Base-by-base conservation (phyloP, 2,113 vertebrate genomes). In the Strigops habroptila region DNA sequence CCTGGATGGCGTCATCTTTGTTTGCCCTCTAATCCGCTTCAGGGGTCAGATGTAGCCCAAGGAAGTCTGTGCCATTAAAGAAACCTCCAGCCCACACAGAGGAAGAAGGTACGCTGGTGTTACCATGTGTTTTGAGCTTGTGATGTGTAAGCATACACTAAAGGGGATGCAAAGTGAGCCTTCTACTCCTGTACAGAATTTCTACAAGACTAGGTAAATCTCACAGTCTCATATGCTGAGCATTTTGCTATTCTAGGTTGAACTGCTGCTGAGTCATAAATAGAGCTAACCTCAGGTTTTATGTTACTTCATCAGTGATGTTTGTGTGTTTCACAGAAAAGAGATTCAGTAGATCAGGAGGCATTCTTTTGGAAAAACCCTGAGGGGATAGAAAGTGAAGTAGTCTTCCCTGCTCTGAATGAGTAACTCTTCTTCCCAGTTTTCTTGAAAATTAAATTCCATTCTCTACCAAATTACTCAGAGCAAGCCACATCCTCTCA, bases 401-500 rank as follows among this genome's bases (percentile, higher is more conserved):
- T 22, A 52, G 37, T 62, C 23, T 83, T 84, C 24, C 41, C 43
- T 90, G 10, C 17, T 51, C 27, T 63, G 82, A 67, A 76, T 94
- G 81, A 91, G 68, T 91, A 94, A 95, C 21, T 49, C 39, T 52
- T 73, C n/a, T 76, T 86, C 37, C 18, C 48, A 84, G 6, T 60
- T 84, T 71, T 48, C 65, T 33, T 91, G 39, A 86, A 78, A 86
- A 67, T 28, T 33, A 71, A 91, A 82, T 83, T 77, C 15, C 1
- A 0, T 64, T 76, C 28, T 95, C 39, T 44, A 35, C 53, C 35
- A 64, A 64, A 84, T 92, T 85, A 76, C 73, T 91, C 83, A 89
- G 62, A 89, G 18, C 7, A 93, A 87, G 67, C 84, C 94, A 95
- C 95, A 92, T 96, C 93, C 94, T 95, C 70, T 79, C 65, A 79